Evolutionary conservation across 2,888 invertebrate species (phyloP), one percentile per base, ranked within the genome.

Genomic region (Monoplex corrugatus): DNA sequence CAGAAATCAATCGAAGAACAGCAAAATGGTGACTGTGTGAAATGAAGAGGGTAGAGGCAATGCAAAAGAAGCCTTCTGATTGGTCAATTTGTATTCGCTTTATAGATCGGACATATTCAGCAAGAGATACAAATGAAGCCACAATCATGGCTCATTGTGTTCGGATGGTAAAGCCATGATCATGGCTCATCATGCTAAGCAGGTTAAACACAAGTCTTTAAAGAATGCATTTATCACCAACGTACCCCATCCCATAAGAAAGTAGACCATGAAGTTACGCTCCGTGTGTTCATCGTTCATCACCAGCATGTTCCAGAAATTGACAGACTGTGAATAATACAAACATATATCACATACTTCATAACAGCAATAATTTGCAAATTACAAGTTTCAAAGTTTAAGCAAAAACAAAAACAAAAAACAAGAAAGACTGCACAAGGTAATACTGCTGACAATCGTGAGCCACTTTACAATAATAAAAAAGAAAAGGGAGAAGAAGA

Each of bases 271-370:
- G 92, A 95, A 95, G 91, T 94, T 94, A 88, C 95, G 93, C 88
- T 94, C 94, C 44, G 95, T 95, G 89, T 95, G 95, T 89, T 96
- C 96, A 92, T 96, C 96, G 92, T 96, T 96, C 92, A 95, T 89
- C 40, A 95, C 93, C 32, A 95, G 90, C 6, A 95, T 93, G 90
- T 95, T 95, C 94, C 95, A 95, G 89, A 95, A 94, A 90, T 96
- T 95, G 0, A 95, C 85, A 16, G 94, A 93, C 95, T 95, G 93
- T 32, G 92, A 92, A 89, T 80, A 87, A n/a, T n/a, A n/a, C n/a
- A n/a, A n/a, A n/a, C n/a, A n/a, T n/a, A n/a, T n/a, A n/a, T 28
- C 35, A 82, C 35, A 82, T 38, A 40, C 28, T 8, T 28, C 35
- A 43, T 8, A 38, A 8, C 40, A 35, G 40, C 35, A 82, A 16